phyloP scores from a whole-genome alignment of 2,797 vertebrate species.

The Malurus splendens region DNA sequence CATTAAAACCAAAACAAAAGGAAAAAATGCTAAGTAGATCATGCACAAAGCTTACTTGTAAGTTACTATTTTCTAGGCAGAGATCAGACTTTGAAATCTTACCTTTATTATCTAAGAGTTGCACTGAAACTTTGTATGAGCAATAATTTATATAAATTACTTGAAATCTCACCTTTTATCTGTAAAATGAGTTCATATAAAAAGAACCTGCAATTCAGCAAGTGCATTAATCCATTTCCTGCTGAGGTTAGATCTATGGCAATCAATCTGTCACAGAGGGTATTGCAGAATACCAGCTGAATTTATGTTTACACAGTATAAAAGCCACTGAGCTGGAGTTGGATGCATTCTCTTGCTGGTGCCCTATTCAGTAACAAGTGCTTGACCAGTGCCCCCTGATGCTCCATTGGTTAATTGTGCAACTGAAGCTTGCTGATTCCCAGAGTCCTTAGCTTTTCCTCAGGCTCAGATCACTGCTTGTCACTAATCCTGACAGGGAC shows the following conservation, averaged over 20 bases:
- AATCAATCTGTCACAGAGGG: conserved; percentile 10
- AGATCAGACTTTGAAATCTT: neutral
- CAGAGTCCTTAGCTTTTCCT: conserved; percentile 82
- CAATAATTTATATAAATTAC: neutral
- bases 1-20: neutral
- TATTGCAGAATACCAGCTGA: neutral
- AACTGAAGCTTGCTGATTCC: conserved; percentile 5
- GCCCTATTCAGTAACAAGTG: conserved; percentile 53
- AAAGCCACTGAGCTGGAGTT: conserved; percentile 17
- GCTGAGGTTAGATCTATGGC: conserved; percentile 13
- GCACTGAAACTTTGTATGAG: neutral
- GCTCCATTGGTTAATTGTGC: neutral
- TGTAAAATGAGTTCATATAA: conserved; percentile 22
- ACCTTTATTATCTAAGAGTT: neutral
- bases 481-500: conserved; percentile 84
- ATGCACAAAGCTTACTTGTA: neutral
- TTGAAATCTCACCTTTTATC: neutral
- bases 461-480: conserved; percentile 84
- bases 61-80: neutral
- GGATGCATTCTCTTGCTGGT: conserved; percentile 24
- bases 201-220: conserved; percentile 11
- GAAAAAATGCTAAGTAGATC: neutral
- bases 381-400: conserved; percentile 51
- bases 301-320: neutral
- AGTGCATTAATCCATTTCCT: conserved; percentile 2